Evolutionary conservation across 2,888 invertebrate genomes (phyloP).

Genomic region (Noctua comes): DNA sequence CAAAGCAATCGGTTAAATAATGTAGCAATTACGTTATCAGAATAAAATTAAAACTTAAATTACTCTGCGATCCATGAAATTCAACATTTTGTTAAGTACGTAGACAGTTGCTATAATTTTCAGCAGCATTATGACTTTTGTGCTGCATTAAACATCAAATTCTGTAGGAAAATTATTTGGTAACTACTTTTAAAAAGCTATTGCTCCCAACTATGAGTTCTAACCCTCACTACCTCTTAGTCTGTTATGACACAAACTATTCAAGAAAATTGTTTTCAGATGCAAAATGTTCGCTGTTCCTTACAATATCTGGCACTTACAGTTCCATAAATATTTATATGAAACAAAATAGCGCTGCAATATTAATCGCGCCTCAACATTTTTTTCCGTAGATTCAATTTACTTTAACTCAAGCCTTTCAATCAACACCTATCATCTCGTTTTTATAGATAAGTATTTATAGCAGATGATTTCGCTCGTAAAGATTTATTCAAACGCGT

Average conservation of each 20-base stretch:
- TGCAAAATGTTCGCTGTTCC: background rate
- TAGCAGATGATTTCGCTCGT: constrained; percentile 58
- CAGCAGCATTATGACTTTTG: background rate
- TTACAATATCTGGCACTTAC: background rate
- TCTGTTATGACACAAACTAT: background rate
- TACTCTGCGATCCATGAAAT: constrained; percentile 18
- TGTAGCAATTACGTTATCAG: constrained; percentile 31
- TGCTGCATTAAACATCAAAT: background rate
- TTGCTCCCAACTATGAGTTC: background rate
- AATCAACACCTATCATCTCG: constrained; percentile 39
- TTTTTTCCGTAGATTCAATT: constrained; percentile 2
- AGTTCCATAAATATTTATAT: background rate
- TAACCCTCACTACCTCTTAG: background rate
- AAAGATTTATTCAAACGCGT: constrained; percentile 73
- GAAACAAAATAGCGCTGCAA: background rate
- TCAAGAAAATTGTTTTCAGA: background rate
- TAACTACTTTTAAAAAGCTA: background rate
- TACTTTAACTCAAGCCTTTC: constrained; percentile 27
- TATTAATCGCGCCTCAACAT: background rate
- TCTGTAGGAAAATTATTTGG: background rate
- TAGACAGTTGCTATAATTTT: no score
- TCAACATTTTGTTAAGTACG: background rate
- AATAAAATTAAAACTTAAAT: constrained; percentile 25
- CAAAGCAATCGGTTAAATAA: constrained; percentile 38
- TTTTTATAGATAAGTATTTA: constrained; percentile 54